These are phyloP conservation scores for Molorchus minor DNA, from an alignment of 2,888 invertebrate species.

Conservation along the genomic window DNA sequence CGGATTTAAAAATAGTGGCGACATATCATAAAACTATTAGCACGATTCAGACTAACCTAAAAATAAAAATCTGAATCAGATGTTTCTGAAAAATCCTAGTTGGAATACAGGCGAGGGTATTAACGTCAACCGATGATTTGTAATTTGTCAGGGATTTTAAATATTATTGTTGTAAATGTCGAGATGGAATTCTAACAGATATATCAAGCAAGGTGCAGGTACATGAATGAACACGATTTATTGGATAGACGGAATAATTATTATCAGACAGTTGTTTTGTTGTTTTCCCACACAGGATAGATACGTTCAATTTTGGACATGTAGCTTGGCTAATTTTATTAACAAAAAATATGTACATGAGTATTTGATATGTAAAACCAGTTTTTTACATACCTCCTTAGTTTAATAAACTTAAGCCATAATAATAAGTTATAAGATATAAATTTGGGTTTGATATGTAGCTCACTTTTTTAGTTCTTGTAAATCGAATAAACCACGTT, in stretches of 20 bases:
- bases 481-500: too few relatives aligned
- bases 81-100: background rate
- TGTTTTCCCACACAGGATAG: background rate
- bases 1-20: constrained; percentile 8
- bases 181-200: constrained; percentile 1
- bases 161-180: constrained; percentile 15
- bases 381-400: too few relatives aligned
- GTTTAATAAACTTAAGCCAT: too few relatives aligned
- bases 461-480: too few relatives aligned
- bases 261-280: too few relatives aligned
- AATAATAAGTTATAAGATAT: too few relatives aligned
- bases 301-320: background rate
- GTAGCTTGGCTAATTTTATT: too few relatives aligned
- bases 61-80: constrained; percentile 5
- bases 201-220: background rate
- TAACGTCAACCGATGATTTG: constrained; percentile 15
- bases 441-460: too few relatives aligned
- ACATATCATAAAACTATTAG: constrained; percentile 10
- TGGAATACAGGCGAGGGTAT: constrained; percentile 4
- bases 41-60: constrained; percentile 1
- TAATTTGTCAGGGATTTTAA: constrained; percentile 7
- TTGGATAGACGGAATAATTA: background rate
- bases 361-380: too few relatives aligned
- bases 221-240: background rate
- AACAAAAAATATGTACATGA: too few relatives aligned